phyloP scores from a whole-genome alignment of 2,888 invertebrate species.

The Eueremaeus valkanovi region DNA sequence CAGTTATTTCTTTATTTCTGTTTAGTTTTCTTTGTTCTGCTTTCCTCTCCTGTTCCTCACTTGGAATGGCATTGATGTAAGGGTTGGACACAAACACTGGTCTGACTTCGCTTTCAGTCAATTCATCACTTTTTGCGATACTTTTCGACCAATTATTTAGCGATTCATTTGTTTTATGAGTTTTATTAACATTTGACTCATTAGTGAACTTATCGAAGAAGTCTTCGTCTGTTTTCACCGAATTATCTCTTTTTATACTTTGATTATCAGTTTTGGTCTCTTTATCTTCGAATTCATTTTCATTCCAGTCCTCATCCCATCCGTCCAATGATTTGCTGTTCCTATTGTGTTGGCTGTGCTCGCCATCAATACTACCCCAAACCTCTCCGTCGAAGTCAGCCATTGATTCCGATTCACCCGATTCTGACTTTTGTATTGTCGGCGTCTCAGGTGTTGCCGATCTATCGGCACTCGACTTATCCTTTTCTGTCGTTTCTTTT shows the following conservation, averaged over 20 bases:
- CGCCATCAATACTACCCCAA: slow-evolving; percentile 73
- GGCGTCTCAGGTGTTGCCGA: slow-evolving; percentile 5
- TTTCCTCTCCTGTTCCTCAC: not conserved
- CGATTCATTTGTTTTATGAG: not conserved
- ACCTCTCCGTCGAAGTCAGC: slow-evolving; percentile 81
- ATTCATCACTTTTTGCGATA: not conserved
- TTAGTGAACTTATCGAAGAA: not conserved
- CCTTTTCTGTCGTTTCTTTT: not conserved
- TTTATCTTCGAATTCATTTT: slow-evolving; percentile 45
- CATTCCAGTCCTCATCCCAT: slow-evolving; percentile 53
- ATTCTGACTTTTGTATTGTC: slow-evolving; percentile 23
- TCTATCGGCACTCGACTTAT: slow-evolving; percentile 25
- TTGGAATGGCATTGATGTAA: not conserved
- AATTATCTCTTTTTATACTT: not conserved
- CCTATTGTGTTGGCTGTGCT: slow-evolving; percentile 9
- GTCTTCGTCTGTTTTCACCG: slow-evolving; percentile 1
- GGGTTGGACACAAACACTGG: not conserved
- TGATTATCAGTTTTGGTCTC: slow-evolving; percentile 14
- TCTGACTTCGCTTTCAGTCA: not conserved
- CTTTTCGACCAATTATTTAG: slow-evolving; percentile 11
- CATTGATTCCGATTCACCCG: slow-evolving; percentile 54
- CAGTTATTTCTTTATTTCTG: not conserved
- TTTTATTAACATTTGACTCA: not conserved
- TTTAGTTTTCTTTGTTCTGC: not conserved
- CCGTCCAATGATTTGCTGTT: slow-evolving; percentile 39